Percentiles rank a stretch among this genome's conserved stretches.
Evolutionary conservation across 2,113 vertebrate genomes (phyloP).

Genomic region (Nothobranchius furzeri): DNA sequence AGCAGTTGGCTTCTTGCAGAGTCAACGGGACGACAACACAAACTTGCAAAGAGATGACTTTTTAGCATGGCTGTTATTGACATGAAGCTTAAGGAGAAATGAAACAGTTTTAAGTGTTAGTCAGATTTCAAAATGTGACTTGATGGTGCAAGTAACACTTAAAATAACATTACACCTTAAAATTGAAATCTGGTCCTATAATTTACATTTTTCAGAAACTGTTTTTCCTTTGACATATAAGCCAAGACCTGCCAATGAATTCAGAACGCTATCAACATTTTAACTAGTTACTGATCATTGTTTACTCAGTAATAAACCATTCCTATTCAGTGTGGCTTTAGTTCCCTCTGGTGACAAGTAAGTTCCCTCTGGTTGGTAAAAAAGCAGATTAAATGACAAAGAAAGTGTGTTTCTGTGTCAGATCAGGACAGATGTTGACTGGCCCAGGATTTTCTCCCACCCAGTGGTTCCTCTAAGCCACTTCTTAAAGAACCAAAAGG

Average conservation of each 20-base stretch:
- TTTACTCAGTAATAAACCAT: background rate
- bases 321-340: background rate
- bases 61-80: background rate
- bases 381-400: background rate
- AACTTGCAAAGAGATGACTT: background rate
- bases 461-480: constrained; percentile 25
- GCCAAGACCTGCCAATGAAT: too few relatives aligned
- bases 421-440: background rate
- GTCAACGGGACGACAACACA: background rate
- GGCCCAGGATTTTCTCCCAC: constrained; percentile 3
- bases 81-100: constrained; percentile 9
- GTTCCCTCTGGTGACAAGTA: background rate
- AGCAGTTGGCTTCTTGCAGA: background rate
- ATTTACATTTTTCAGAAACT: too few relatives aligned
- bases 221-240: too few relatives aligned
- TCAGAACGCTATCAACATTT: background rate
- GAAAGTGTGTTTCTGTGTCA: background rate
- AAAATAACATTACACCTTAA: too few relatives aligned
- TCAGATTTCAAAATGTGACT: background rate
- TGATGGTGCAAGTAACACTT: too few relatives aligned
- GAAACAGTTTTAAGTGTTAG: background rate
- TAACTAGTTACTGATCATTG: background rate
- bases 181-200: too few relatives aligned
- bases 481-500: constrained; percentile 36
- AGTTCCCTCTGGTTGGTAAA: background rate